These are phyloP conservation scores for Pandion haliaetus DNA, from an alignment of 2,113 vertebrate species.

Conservation along the genomic window DNA sequence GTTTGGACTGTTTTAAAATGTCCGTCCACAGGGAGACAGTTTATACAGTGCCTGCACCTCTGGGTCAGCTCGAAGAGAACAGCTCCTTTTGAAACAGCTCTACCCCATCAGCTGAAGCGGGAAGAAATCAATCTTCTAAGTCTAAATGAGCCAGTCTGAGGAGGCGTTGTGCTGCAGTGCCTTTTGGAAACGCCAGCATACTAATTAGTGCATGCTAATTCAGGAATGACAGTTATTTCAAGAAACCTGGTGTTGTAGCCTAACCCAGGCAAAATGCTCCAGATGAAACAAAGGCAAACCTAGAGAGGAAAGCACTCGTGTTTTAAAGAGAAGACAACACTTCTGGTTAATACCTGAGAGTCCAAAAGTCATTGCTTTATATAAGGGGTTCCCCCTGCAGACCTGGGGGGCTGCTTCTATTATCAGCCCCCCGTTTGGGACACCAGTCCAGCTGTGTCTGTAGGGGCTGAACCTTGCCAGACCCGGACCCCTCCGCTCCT, in stretches of 20 bases:
- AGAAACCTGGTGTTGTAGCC: background rate
- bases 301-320: background rate
- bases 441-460: background rate
- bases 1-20: background rate
- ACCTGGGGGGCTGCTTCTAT: rapidly evolving
- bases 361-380: background rate
- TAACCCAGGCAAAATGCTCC: background rate
- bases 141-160: background rate
- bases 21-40: background rate
- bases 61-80: background rate
- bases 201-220: background rate
- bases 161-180: background rate
- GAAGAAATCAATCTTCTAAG: background rate
- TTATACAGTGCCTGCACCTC: background rate
- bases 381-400: no score
- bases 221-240: background rate
- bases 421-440: background rate
- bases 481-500: rapidly evolving
- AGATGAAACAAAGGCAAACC: background rate
- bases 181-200: background rate
- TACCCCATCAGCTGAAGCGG: background rate
- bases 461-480: background rate
- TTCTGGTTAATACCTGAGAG: background rate
- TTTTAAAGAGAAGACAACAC: background rate
- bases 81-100: background rate